These are phyloP conservation scores for Bellardia pandia DNA, from an alignment of 2,888 invertebrate species.

Conservation along the genomic window DNA sequence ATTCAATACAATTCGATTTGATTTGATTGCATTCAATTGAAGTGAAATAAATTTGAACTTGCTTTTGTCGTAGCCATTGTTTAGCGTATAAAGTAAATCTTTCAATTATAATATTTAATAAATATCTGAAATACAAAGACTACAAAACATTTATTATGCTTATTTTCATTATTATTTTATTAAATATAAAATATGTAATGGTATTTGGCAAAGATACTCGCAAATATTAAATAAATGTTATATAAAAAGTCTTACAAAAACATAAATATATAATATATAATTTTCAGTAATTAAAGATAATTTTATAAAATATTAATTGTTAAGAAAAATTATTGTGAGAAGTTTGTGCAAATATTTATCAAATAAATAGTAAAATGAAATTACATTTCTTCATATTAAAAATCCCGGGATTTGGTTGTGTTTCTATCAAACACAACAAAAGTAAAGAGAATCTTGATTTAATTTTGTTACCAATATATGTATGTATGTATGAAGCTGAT, in stretches of 20 bases:
- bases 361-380: too few relatives aligned
- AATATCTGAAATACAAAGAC: not conserved
- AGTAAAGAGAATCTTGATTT: too few relatives aligned
- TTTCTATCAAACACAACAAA: not conserved
- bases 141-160: not conserved
- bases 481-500: too few relatives aligned
- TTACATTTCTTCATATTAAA: too few relatives aligned
- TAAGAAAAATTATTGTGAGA: too few relatives aligned
- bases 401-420: too few relatives aligned
- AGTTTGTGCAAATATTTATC: too few relatives aligned
- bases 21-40: not conserved
- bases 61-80: not conserved
- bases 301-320: too few relatives aligned
- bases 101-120: slow-evolving; percentile 33
- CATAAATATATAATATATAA: too few relatives aligned
- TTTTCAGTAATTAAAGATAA: too few relatives aligned
- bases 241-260: not conserved
- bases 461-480: too few relatives aligned
- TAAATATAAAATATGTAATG: slow-evolving; percentile 14
- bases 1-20: not conserved
- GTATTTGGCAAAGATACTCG: not conserved
- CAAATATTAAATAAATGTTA: not conserved
- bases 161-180: slow-evolving; percentile 4
- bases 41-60: slow-evolving; percentile 9
- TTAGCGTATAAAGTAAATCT: not conserved